These are phyloP conservation scores for Calameuta filiformis DNA, from an alignment of 2,888 invertebrate genomes.

Conservation along the genomic window DNA sequence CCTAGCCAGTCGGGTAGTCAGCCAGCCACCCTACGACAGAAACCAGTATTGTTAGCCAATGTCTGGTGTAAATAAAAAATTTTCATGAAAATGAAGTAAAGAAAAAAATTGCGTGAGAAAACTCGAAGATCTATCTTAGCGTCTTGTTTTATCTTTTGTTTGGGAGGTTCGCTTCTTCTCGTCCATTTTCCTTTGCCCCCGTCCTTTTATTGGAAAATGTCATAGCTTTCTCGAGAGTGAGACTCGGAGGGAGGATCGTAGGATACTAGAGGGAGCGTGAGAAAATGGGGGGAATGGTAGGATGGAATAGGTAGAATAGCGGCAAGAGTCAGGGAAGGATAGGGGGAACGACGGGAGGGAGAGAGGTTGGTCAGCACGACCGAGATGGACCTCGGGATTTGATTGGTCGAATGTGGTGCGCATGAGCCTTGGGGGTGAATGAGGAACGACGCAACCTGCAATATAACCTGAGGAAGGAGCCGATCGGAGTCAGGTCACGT, in stretches of 20 bases:
- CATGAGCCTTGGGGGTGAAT: conserved; percentile 61
- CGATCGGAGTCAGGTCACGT: conserved; percentile 67
- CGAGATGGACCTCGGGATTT: conserved; percentile 64
- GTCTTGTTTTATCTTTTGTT: neutral
- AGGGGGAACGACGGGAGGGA: conserved; percentile 35
- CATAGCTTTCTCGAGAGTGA: neutral
- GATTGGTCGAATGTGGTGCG: conserved; percentile 66
- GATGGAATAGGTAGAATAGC: neutral
- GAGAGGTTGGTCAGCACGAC: conserved; percentile 61
- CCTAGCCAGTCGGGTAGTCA: neutral
- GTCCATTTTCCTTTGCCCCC: neutral
- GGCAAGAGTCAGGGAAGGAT: neutral
- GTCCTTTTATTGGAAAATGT: neutral
- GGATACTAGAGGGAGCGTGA: neutral
- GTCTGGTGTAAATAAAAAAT: neutral
- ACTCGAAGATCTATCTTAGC: neutral
- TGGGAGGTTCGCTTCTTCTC: neutral
- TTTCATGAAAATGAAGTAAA: neutral
- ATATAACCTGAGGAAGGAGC: conserved; percentile 65
- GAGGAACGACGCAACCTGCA: conserved; percentile 65
- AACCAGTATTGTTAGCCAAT: neutral
- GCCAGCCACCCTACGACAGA: neutral
- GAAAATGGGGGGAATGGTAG: neutral
- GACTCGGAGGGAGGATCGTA: neutral
- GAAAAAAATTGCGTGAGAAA: neutral